Evolutionary conservation across 2,113 vertebrate species (phyloP).

Genomic region (Triplophysa dalaica): DNA sequence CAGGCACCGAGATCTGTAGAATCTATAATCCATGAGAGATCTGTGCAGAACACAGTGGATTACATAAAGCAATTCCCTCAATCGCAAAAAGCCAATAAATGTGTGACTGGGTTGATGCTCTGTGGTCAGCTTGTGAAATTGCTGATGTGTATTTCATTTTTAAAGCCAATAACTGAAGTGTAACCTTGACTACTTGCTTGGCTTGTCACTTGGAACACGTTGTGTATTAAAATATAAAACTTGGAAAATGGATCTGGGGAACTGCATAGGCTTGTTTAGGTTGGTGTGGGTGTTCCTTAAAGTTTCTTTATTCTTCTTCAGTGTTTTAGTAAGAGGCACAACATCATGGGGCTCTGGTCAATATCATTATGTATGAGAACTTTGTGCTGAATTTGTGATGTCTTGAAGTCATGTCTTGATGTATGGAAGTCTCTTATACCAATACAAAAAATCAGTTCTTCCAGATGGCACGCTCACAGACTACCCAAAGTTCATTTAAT

Average conservation of each 20-base stretch:
- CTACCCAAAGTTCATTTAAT: too few species aligned
- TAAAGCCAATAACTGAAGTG: conserved; percentile 62
- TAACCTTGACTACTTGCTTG: conserved; percentile 68
- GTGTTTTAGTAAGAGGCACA: conserved; percentile 65
- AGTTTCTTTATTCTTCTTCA: conserved; percentile 52
- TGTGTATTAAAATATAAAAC: conserved; percentile 56
- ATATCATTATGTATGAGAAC: conserved; percentile 41
- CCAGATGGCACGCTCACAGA: too few species aligned
- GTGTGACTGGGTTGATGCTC: conserved; percentile 48
- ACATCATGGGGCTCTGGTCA: conserved; percentile 64
- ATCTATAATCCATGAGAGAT: conserved; percentile 21
- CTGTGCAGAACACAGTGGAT: conserved; percentile 48
- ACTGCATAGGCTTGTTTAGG: conserved; percentile 63
- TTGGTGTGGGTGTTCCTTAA: conserved; percentile 57
- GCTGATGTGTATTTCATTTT: conserved; percentile 66
- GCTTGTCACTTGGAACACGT: conserved; percentile 69
- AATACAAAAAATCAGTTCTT: neutral
- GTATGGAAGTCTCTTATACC: neutral
- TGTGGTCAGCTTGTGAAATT: conserved; percentile 49
- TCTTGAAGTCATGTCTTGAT: conserved; percentile 5
- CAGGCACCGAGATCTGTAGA: neutral
- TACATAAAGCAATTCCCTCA: conserved; percentile 64
- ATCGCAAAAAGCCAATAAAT: conserved; percentile 56
- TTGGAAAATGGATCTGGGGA: conserved; percentile 48
- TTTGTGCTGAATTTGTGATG: conserved; percentile 46